phyloP scores from a whole-genome alignment of 2,797 vertebrate species.

The Heteromormyrus szaboi region DNA sequence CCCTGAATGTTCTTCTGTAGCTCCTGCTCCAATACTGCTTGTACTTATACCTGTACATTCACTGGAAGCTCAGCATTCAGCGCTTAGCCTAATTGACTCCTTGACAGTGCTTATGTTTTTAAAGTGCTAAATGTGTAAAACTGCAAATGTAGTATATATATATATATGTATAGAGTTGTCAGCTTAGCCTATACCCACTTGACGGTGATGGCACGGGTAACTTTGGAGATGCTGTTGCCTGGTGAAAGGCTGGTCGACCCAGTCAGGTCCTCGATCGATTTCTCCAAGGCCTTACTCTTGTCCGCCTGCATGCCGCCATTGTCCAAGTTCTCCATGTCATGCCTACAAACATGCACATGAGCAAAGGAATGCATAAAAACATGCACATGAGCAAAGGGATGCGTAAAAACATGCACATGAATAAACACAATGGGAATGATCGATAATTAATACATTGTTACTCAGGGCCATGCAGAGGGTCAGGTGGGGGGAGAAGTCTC shows the following conservation, averaged over 20 bases:
- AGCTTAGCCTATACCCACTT: slow-evolving; percentile 58
- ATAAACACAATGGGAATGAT: neutral
- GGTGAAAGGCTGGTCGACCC: slow-evolving; percentile 60
- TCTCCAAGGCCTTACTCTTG: slow-evolving; percentile 64
- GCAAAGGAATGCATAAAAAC: neutral
- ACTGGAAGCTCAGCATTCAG: neutral
- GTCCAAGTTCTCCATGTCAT: slow-evolving; percentile 75
- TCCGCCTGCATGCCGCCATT: slow-evolving; percentile 69
- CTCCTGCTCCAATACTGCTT: neutral
- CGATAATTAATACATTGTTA: neutral
- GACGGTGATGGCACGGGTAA: slow-evolving; percentile 74
- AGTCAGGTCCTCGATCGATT: slow-evolving; percentile 84
- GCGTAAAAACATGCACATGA: neutral
- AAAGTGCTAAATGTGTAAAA: neutral
- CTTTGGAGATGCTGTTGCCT: slow-evolving; percentile 62
- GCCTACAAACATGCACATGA: slow-evolving; percentile 51
- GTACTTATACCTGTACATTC: neutral
- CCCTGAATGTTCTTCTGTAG: neutral
- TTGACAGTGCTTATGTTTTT: neutral
- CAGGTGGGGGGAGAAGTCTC: neutral
- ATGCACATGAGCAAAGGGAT: neutral
- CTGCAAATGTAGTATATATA: neutral
- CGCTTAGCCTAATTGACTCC: neutral
- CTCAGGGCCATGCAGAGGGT: neutral
- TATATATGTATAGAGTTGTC: neutral